Evolutionary conservation across 2,797 vertebrate genomes (phyloP).

Genomic region (Acipenser oxyrinchus): DNA sequence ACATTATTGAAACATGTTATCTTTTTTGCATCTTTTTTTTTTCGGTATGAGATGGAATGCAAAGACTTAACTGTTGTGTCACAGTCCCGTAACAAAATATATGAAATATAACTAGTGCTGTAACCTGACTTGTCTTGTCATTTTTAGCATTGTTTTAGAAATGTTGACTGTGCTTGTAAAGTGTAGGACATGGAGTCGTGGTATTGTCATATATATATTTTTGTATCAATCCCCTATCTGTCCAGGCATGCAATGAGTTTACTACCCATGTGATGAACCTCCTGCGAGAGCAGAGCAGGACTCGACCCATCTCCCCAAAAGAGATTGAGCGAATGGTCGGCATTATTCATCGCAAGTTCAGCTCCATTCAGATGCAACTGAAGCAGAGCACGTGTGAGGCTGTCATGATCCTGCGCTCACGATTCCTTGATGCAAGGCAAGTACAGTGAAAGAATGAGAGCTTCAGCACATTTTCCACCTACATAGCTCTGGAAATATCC

Average conservation of each 20-base stretch:
- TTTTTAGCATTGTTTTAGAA: too few species aligned
- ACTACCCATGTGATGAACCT: slow-evolving; percentile 98
- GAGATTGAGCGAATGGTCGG: slow-evolving; percentile 96
- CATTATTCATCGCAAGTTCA: slow-evolving; percentile 99
- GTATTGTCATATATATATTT: too few species aligned
- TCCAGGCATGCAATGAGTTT: slow-evolving; percentile 93
- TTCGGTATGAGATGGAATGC: too few species aligned
- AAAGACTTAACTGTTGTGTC: too few species aligned
- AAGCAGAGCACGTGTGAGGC: slow-evolving; percentile 97
- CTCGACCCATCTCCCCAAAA: slow-evolving; percentile 90
- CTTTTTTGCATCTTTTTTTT: too few species aligned
- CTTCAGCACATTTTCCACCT: slow-evolving; percentile 1
- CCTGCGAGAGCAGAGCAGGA: slow-evolving; percentile 88
- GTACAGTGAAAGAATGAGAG: slow-evolving; percentile 25
- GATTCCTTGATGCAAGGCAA: slow-evolving; percentile 90
- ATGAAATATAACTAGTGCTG: too few species aligned
- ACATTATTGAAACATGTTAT: too few species aligned
- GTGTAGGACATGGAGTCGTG: too few species aligned
- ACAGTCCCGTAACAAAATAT: too few species aligned
- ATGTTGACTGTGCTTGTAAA: too few species aligned
- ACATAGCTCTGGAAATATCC: slow-evolving; percentile 16
- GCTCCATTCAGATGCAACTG: slow-evolving; percentile 98
- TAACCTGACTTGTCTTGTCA: too few species aligned
- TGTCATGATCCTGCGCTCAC: slow-evolving; percentile 95
- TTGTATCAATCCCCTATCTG: neutral